These are phyloP conservation scores for Pogona vitticeps DNA, from an alignment of 2,113 vertebrate species.

Conservation along the genomic window DNA sequence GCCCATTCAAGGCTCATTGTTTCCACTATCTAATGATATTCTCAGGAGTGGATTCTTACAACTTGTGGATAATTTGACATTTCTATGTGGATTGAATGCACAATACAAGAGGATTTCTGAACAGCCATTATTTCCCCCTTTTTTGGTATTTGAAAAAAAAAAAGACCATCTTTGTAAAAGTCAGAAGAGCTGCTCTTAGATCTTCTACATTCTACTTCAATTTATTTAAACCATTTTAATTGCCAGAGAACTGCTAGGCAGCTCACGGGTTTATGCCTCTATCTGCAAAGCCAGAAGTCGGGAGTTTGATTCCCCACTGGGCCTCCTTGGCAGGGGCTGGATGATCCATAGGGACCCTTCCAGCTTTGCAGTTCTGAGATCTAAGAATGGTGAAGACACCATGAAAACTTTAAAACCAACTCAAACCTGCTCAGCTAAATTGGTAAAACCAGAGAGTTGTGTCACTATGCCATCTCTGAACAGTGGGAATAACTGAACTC, in stretches of 20 bases:
- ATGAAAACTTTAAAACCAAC: not conserved
- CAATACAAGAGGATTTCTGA: constrained; percentile 65
- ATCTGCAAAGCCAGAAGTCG: too few relatives aligned
- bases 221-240: not conserved
- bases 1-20: constrained; percentile 84
- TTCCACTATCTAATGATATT: constrained; percentile 84
- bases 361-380: too few relatives aligned
- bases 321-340: too few relatives aligned
- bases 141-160: constrained; percentile 45
- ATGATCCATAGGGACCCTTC: too few relatives aligned
- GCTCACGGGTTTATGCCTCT: too few relatives aligned
- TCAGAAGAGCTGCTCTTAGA: constrained; percentile 32
- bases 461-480: not conserved
- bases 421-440: not conserved
- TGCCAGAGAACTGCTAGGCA: too few relatives aligned
- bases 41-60: constrained; percentile 79
- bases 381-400: too few relatives aligned
- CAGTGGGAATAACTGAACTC: not conserved
- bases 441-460: not conserved
- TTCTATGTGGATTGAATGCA: constrained; percentile 78
- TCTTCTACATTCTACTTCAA: constrained; percentile 15
- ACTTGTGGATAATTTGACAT: constrained; percentile 78
- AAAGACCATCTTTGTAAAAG: too few relatives aligned
- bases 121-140: constrained; percentile 67
- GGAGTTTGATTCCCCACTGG: too few relatives aligned